These are phyloP conservation scores for Drosophila bocqueti DNA, from an alignment of 1,140 invertebrate genomes.

Conservation along the genomic window DNA sequence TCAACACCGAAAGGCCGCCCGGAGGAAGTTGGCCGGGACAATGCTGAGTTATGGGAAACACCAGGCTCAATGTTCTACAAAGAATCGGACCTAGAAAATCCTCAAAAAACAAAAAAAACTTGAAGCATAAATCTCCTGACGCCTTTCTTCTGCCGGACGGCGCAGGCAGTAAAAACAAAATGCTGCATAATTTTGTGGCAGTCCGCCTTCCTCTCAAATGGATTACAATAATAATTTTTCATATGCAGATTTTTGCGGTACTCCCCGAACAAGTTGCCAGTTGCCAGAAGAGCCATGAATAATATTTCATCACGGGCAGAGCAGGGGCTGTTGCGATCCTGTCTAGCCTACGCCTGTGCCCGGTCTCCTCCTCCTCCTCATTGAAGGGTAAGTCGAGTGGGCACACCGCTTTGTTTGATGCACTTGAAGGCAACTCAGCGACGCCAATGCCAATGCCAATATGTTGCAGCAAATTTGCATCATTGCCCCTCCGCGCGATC, in stretches of 20 bases:
- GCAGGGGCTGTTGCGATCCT: conserved; percentile 45
- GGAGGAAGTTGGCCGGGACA: conserved; percentile 34
- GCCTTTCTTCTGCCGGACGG: conserved; percentile 77
- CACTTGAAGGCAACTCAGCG: conserved; percentile 75
- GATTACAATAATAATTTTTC: conserved; percentile 84
- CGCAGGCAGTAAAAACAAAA: conserved; percentile 68
- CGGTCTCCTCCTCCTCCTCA: neutral
- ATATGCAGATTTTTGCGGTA: conserved; percentile 77
- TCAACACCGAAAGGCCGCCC: conserved; percentile 80
- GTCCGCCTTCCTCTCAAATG: conserved; percentile 68
- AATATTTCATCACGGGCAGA: conserved; percentile 70
- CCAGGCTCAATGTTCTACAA: conserved; percentile 75
- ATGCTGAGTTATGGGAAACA: conserved; percentile 81
- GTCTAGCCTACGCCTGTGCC: conserved; percentile 66
- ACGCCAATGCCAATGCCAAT: conserved; percentile 67
- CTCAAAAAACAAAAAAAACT: conserved; percentile 48
- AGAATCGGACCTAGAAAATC: conserved; percentile 68
- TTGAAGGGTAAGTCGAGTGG: conserved; percentile 65
- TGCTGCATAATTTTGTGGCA: conserved; percentile 79
- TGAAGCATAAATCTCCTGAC: conserved; percentile 76
- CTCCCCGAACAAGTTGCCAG: conserved; percentile 68
- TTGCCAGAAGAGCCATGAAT: conserved; percentile 68
- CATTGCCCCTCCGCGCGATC: conserved; percentile 40
- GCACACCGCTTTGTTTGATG: conserved; percentile 60
- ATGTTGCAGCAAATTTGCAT: conserved; percentile 80